phyloP scores from a whole-genome alignment of 1,140 invertebrate genomes.

The Tetranychus cinnabarinus region DNA sequence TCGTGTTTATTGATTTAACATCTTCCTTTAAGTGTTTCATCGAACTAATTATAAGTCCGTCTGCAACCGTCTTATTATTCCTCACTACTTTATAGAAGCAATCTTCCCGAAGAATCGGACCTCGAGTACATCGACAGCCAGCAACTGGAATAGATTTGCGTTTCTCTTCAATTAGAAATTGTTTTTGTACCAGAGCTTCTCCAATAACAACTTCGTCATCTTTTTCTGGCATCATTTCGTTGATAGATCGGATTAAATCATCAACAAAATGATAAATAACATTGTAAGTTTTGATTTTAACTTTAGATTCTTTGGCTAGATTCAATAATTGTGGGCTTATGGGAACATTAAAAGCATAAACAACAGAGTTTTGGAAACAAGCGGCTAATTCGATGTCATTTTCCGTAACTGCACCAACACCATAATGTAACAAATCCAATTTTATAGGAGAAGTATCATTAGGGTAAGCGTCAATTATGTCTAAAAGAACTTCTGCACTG shows the following conservation, averaged over 20 bases:
- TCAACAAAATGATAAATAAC: slow-evolving; percentile 79
- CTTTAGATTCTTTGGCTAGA: slow-evolving; percentile 27
- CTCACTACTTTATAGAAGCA: slow-evolving; percentile 38
- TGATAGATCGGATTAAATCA: slow-evolving; percentile 56
- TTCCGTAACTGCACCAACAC: slow-evolving; percentile 56
- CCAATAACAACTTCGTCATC: slow-evolving; percentile 52
- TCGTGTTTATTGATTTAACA: slow-evolving; percentile 53
- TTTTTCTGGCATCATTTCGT: slow-evolving; percentile 37
- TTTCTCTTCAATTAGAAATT: slow-evolving; percentile 56
- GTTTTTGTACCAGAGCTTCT: slow-evolving; percentile 58
- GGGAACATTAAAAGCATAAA: slow-evolving; percentile 61
- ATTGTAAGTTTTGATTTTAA: slow-evolving; percentile 43
- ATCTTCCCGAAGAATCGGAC: slow-evolving; percentile 35
- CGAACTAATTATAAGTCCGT: slow-evolving; percentile 23
- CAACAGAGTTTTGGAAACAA: slow-evolving; percentile 22
- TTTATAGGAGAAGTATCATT: slow-evolving; percentile 34
- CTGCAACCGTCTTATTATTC: slow-evolving; percentile 31
- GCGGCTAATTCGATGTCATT: slow-evolving; percentile 60
- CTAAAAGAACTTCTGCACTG: slow-evolving; percentile 76
- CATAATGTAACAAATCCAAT: slow-evolving; percentile 67
- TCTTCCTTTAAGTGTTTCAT: slow-evolving; percentile 74
- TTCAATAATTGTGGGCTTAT: slow-evolving; percentile 23
- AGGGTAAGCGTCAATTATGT: slow-evolving; percentile 68
- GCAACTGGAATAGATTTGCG: slow-evolving; percentile 56
- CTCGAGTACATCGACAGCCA: slow-evolving; percentile 59